Base-by-base conservation (phyloP, 2,888 invertebrate species). In the Tetragnatha montana region DNA sequence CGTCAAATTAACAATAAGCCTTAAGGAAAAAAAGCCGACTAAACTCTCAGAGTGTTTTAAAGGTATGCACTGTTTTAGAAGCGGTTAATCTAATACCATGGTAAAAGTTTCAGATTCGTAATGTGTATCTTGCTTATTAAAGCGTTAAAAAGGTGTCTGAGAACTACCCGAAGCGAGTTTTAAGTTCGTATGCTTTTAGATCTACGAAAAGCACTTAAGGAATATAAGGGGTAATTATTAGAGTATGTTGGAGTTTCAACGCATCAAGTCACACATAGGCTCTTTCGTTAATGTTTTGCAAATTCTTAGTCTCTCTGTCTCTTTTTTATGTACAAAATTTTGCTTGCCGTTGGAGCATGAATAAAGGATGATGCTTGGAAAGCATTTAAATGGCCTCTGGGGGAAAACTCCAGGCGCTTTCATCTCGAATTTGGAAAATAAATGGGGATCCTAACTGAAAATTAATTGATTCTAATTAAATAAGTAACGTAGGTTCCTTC, bases 191-290 rank as follows among this genome's bases (percentile, higher is more conserved):
- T 70, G 70, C 47, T 71, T 81, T 81, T 47, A 81, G 50, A 70
- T 82, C 73, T 35, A 22, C 22, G 35, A 22, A 78, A 50, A 73
- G 73, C 81, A 82, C 81, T 82, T 74, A 82, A 82, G 51, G 60
- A 22, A 22, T 78, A 21, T 78, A 60, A 60, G 17, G 12, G 6
- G 21, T 60, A 60, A 60, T 60, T 60, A 60, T 60, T 60, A 60
- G 60, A 60, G 60, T 4, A 17, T 60, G 60, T 60, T 8, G 17
- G 60, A 10, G 4, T 35, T 60, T 60, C 60, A 60, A 60, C 60
- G 6, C 60, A 10, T 60, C 60, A 10, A 4, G 60, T 60, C 60
- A 60, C 60, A 60, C 17, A 17, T 7, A 10, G 60, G 12, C 0
- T 60, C 17, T 35, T 60, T 60, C 12, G 8, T 60, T 60, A 60